A percentile compares a stretch with the other conserved stretches of the same genome.
These are phyloP conservation scores for Mimas tiliae DNA, from an alignment of 2,888 invertebrate genomes.

Conservation along the genomic window DNA sequence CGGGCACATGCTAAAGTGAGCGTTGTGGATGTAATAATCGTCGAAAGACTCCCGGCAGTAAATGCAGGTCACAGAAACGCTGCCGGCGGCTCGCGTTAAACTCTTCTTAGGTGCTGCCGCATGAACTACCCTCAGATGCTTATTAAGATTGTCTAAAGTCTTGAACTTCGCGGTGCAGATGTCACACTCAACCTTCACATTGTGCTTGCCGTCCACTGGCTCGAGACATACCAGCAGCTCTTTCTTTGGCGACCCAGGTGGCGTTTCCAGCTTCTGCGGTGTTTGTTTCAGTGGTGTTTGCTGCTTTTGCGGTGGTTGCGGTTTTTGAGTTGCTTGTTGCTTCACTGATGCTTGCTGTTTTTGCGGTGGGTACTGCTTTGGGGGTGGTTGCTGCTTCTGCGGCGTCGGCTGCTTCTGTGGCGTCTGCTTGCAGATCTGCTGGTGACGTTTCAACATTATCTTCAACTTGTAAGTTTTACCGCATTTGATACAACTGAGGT, in stretches of 20 bases:
- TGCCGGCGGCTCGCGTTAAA: slow-evolving; percentile 36
- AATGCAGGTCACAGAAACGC: slow-evolving; percentile 62
- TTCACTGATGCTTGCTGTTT: neutral
- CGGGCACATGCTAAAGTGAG: slow-evolving; percentile 63
- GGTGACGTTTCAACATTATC: slow-evolving; percentile 78
- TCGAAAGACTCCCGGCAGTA: slow-evolving; percentile 62
- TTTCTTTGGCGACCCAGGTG: slow-evolving; percentile 55
- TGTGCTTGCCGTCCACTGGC: slow-evolving; percentile 59
- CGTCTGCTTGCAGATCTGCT: slow-evolving; percentile 57
- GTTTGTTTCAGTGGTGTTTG: neutral
- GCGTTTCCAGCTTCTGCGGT: neutral
- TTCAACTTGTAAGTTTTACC: slow-evolving; percentile 75
- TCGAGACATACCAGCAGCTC: slow-evolving; percentile 67
- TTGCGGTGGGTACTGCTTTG: neutral
- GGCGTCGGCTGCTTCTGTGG: neutral
- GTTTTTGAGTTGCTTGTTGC: neutral
- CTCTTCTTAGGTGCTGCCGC: slow-evolving; percentile 62
- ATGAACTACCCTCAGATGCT: slow-evolving; percentile 72
- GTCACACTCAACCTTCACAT: slow-evolving; percentile 54
- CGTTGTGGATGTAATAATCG: slow-evolving; percentile 63
- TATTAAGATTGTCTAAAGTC: slow-evolving; percentile 64
- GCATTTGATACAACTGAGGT: slow-evolving; percentile 68
- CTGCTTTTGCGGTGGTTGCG: neutral
- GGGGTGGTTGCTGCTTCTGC: neutral
- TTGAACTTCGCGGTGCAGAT: slow-evolving; percentile 71